A percentile compares a stretch with the other conserved stretches of the same genome.
These are phyloP conservation scores for Meteorus sp. DNA, from an alignment of 1,140 invertebrate species.

Conservation along the genomic window DNA sequence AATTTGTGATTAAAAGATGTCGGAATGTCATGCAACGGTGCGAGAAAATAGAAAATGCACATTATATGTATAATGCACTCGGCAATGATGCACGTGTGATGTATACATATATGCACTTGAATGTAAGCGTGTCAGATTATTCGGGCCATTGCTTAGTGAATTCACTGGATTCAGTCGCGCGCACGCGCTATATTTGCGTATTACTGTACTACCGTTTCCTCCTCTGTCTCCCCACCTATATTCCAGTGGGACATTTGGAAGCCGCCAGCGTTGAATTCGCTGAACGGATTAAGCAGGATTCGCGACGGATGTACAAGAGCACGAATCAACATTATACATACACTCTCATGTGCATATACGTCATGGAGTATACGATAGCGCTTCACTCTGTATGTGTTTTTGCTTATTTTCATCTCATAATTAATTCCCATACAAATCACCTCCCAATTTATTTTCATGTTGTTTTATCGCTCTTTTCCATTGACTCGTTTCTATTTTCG, in stretches of 20 bases:
- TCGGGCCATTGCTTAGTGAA: conserved; percentile 43
- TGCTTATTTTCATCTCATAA: too few species aligned
- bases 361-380: too few species aligned
- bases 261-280: conserved; percentile 8
- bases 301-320: neutral
- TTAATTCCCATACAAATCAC: too few species aligned
- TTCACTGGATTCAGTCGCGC: conserved; percentile 38
- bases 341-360: too few species aligned
- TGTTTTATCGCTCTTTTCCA: too few species aligned
- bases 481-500: too few species aligned
- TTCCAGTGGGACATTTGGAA: conserved; percentile 11
- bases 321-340: neutral
- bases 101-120: too few species aligned
- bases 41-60: too few species aligned
- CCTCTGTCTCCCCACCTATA: conserved; percentile 3
- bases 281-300: conserved; percentile 16
- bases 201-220: neutral
- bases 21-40: too few species aligned
- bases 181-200: conserved; percentile 29
- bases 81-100: neutral
- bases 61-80: neutral
- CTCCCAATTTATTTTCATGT: too few species aligned
- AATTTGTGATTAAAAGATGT: too few species aligned
- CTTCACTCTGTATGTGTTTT: too few species aligned
- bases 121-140: conserved; percentile 41